Conservation (phyloP, 92 coral and sea anemone species). For the Umimayanthus kanabou region DNA sequence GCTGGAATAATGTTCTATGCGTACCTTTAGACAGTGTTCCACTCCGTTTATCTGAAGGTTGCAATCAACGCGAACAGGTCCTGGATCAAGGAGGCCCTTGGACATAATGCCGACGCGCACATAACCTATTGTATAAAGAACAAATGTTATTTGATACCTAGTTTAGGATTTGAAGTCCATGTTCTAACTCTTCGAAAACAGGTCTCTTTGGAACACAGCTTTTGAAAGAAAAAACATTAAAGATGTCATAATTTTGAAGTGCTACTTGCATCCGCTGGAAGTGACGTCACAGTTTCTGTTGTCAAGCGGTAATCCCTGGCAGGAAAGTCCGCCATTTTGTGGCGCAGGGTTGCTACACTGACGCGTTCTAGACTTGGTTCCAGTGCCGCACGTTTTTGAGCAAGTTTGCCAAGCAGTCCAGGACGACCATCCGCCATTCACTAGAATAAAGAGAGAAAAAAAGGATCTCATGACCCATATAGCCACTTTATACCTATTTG, state of each 20-base stretch:
- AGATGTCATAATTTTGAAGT: too few species aligned
- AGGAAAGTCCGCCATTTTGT: neutral
- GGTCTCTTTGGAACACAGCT: too few species aligned
- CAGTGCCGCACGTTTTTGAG: neutral
- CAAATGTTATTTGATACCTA: neutral
- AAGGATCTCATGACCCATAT: too few species aligned
- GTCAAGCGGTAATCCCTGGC: neutral
- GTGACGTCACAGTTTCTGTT: too few species aligned
- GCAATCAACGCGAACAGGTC: neutral
- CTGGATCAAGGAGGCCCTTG: neutral
- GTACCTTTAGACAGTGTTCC: neutral
- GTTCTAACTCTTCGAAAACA: neutral
- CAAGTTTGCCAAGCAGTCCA: neutral
- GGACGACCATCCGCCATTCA: neutral
- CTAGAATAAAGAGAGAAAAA: neutral
- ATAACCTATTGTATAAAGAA: neutral
- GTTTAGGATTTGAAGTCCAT: neutral
- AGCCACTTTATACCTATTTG: too few species aligned
- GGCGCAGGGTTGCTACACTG: conserved; percentile 5
- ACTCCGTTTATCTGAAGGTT: neutral
- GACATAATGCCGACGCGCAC: neutral
- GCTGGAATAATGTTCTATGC: neutral
- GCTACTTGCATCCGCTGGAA: too few species aligned
- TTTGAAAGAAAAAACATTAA: too few species aligned
- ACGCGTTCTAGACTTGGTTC: neutral